These are phyloP conservation scores for Podarcis raffonei DNA, from an alignment of 2,113 vertebrate species.

Conservation along the genomic window DNA sequence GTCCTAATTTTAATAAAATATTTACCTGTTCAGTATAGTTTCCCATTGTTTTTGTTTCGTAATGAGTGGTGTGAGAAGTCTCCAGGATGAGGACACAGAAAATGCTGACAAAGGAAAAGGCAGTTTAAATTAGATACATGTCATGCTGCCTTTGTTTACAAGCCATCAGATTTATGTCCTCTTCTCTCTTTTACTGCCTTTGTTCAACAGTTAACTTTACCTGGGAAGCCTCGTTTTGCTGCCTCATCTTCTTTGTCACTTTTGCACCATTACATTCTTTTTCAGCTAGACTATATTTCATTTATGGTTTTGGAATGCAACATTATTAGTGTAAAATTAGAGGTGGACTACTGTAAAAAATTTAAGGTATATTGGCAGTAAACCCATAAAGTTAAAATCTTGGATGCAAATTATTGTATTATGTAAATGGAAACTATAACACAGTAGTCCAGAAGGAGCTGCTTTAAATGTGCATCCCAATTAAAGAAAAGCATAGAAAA, in stretches of 20 bases:
- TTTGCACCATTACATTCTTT: neutral
- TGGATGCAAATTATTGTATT: neutral
- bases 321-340: conserved; percentile 16
- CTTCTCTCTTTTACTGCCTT: neutral
- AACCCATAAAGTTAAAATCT: neutral
- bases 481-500: neutral
- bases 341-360: neutral
- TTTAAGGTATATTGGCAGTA: neutral
- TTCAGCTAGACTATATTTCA: conserved; percentile 7
- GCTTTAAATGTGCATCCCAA: neutral
- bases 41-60: neutral
- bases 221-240: neutral
- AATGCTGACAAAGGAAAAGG: conserved; percentile 13
- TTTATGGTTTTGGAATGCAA: neutral
- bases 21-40: neutral
- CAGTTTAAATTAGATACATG: neutral
- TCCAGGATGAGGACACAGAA: conserved; percentile 1
- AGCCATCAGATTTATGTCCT: neutral
- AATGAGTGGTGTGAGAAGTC: conserved; percentile 2
- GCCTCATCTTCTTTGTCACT: neutral
- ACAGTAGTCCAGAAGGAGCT: neutral
- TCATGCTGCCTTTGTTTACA: rapidly evolving
- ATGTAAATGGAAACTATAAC: too few species aligned
- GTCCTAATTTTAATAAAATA: conserved; percentile 15
- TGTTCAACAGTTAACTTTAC: neutral